Conservation (phyloP, 2,113 vertebrate genomes). For the Cervus canadensis region DNA sequence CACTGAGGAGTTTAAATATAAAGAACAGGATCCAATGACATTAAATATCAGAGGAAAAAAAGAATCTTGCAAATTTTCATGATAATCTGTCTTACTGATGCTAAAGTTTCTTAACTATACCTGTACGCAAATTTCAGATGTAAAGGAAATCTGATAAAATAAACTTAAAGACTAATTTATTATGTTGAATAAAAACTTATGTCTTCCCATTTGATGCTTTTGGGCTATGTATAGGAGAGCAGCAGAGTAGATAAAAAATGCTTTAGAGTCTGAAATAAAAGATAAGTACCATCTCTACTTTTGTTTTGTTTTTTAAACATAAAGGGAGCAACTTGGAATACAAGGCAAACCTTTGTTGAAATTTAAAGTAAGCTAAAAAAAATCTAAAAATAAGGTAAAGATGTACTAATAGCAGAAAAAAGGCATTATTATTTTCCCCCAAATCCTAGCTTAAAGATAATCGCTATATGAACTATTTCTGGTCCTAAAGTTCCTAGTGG, state of each 20-base stretch:
- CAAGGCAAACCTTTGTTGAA: neutral
- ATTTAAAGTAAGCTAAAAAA: neutral
- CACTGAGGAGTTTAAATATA: conserved; percentile 64
- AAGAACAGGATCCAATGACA: conserved; percentile 43
- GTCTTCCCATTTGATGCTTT: neutral
- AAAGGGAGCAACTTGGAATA: neutral
- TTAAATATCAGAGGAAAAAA: conserved; percentile 44
- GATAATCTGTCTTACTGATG: conserved; percentile 30
- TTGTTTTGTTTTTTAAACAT: neutral
- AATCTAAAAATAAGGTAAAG: neutral
- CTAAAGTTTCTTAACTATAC: neutral
- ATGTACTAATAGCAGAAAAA: neutral
- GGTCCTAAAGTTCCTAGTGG: neutral
- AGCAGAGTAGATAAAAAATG: neutral
- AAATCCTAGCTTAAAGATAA: neutral
- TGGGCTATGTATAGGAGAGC: neutral
- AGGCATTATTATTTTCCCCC: neutral
- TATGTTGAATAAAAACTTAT: neutral
- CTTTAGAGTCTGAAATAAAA: conserved; percentile 20
- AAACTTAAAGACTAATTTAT: neutral
- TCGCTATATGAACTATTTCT: neutral
- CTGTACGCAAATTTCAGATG: neutral
- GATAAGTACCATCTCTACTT: neutral
- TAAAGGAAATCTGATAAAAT: conserved; percentile 6
- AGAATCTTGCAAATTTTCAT: conserved; percentile 1